A percentile compares a stretch with the other conserved stretches of the same genome.
phyloP scores from a whole-genome alignment of 2,888 invertebrate species.

The Tetramorium bicarinatum region DNA sequence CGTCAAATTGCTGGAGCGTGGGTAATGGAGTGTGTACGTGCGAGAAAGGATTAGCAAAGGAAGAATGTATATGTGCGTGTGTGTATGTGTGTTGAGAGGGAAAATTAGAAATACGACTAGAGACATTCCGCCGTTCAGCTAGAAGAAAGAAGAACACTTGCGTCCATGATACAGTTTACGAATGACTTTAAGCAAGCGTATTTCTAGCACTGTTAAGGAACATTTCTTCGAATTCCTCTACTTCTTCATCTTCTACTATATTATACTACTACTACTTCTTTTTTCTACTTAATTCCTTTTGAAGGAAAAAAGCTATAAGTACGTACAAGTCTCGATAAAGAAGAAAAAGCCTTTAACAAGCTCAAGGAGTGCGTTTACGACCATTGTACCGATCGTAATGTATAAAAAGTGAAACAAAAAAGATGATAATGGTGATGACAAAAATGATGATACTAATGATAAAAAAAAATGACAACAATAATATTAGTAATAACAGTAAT shows the following conservation, averaged over 20 bases:
- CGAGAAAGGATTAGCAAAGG: slow-evolving; percentile 18
- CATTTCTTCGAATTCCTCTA: slow-evolving; percentile 67
- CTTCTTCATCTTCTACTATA: slow-evolving; percentile 62
- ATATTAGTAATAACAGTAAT: slow-evolving; percentile 51
- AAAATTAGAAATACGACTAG: slow-evolving; percentile 50
- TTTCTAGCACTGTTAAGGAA: slow-evolving; percentile 70
- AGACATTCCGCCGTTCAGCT: slow-evolving; percentile 76
- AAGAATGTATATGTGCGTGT: slow-evolving; percentile 2
- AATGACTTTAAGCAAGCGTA: slow-evolving; percentile 69
- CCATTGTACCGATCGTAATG: slow-evolving; percentile 76
- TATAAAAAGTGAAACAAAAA: slow-evolving; percentile 69
- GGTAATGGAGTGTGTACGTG: slow-evolving; percentile 4
- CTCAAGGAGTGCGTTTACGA: slow-evolving; percentile 82
- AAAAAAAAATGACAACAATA: slow-evolving; percentile 58
- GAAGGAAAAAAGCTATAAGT: slow-evolving; percentile 62
- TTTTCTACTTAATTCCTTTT: slow-evolving; percentile 64
- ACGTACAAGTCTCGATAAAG: slow-evolving; percentile 66
- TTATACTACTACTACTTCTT: slow-evolving; percentile 50
- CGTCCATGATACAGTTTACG: slow-evolving; percentile 81
- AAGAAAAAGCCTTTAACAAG: slow-evolving; percentile 81
- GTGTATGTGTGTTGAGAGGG: slow-evolving; percentile 23
- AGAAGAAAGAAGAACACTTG: slow-evolving; percentile 79
- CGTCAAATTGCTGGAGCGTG: slow-evolving; percentile 22
- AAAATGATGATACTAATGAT: slow-evolving; percentile 35
- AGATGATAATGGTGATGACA: slow-evolving; percentile 53